Percentiles rank a stretch among this genome's conserved stretches.
phyloP scores from a whole-genome alignment of 2,888 invertebrate genomes.

The Lycia hirtaria region DNA sequence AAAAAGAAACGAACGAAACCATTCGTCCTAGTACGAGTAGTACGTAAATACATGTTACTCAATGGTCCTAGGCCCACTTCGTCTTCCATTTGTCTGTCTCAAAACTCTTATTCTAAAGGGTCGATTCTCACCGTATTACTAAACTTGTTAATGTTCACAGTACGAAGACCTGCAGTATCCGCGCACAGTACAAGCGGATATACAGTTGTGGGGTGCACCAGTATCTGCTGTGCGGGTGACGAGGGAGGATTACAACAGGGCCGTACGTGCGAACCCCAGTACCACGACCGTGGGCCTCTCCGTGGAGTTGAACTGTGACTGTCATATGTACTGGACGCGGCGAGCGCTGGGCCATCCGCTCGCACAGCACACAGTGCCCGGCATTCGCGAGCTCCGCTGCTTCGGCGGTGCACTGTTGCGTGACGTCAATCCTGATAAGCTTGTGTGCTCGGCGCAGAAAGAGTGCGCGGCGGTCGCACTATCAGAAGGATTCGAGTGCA shows the following conservation, averaged over 20 bases:
- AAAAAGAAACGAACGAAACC: too few species aligned
- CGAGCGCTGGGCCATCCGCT: conserved; percentile 76
- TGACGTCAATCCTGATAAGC: conserved; percentile 56
- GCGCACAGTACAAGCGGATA: background rate
- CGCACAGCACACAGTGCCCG: background rate
- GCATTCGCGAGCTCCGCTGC: background rate
- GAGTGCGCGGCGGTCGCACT: background rate
- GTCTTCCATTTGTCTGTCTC: too few species aligned
- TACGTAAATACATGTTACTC: too few species aligned
- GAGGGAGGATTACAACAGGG: background rate
- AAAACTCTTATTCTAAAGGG: background rate
- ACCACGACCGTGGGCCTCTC: background rate
- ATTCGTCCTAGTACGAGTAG: too few species aligned
- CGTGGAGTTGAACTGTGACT: conserved; percentile 71
- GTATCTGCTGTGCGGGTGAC: background rate
- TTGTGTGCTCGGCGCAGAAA: background rate
- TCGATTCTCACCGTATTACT: too few species aligned
- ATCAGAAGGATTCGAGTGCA: background rate
- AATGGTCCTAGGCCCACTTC: too few species aligned
- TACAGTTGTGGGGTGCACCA: background rate
- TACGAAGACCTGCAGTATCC: background rate
- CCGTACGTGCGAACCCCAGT: background rate
- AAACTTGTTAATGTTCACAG: background rate
- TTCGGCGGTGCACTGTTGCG: conserved; percentile 56
- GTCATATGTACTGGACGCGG: conserved; percentile 77